These are phyloP conservation scores for Pterostichus niger DNA, from an alignment of 2,888 invertebrate genomes.

Conservation along the genomic window DNA sequence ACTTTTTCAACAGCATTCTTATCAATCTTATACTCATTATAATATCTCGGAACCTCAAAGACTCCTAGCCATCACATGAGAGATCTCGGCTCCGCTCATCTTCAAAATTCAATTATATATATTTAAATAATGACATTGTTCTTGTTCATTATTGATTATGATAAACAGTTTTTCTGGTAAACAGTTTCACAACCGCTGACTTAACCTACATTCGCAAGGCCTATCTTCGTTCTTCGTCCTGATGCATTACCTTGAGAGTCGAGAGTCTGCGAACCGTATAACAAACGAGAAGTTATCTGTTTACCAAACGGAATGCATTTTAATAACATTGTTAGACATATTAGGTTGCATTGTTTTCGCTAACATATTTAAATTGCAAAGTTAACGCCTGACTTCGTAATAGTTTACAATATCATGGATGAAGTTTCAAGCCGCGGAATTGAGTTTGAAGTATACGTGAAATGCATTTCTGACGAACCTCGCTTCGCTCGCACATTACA, in stretches of 20 bases:
- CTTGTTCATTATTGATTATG: too few relatives aligned
- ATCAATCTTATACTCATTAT: too few relatives aligned
- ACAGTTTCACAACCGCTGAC: neutral
- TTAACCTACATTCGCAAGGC: neutral
- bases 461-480: too few relatives aligned
- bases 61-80: too few relatives aligned
- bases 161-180: neutral
- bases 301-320: conserved; percentile 31
- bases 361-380: conserved; percentile 36
- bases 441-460: too few relatives aligned
- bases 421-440: neutral
- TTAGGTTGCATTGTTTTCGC: conserved; percentile 47
- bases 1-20: too few relatives aligned
- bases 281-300: conserved; percentile 8
- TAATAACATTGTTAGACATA: conserved; percentile 46
- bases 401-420: neutral
- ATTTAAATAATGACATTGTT: too few relatives aligned
- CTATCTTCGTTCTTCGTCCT: neutral
- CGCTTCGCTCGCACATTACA: too few relatives aligned
- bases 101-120: too few relatives aligned
- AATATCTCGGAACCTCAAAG: too few relatives aligned
- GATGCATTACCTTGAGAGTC: neutral
- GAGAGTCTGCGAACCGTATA: neutral
- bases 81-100: too few relatives aligned
- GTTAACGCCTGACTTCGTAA: neutral